Base-by-base conservation (phyloP, 2,888 invertebrate genomes). In the Mycalesis mineus region DNA sequence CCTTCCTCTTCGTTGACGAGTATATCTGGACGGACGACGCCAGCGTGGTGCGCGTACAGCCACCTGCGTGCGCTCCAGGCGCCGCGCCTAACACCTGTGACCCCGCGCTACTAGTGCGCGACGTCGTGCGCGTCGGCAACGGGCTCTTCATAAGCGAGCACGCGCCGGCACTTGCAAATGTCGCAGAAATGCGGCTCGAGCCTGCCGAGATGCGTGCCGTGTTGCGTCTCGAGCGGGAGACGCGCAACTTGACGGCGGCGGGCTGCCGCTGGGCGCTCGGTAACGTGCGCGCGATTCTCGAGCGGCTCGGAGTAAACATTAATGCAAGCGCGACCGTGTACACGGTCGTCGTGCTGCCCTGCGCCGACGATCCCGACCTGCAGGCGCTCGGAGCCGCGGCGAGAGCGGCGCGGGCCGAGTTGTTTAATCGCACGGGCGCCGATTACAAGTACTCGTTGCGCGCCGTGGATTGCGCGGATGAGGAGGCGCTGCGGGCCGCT, bases 1-100 rank as follows among this genome's bases (percentile, higher is more conserved):
- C 71, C 0, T 67, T 71, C 42, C 61, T 77, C 11, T 72, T 75
- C 50, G 49, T 74, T 17, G 76, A 76, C 64, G 72, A 71, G 54
- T 63, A 69, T 22, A 47, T 74, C 29, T 74, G 71, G 74, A 31
- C 9, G 9, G 50, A 41, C 9, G 52, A 36, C n/a, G 28, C 41
- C 28, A 50, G 41, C 53, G 57, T 57, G 53, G 53, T 49, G 44
- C 44, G 33, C 17, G 49, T 64, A n/a, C 52, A 58, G 9, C 39
- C 57, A 17, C 61, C 59, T 39, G 51, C 59, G 4, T 58, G 62
- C 41, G 29, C 17, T 11, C 13, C 28, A 36, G 33, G 22, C 39
- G 14, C 22, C 40, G 31, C 14, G 15, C 6, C 22, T 56, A 22
- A 58, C 59, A 39, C 51, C 55, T 58, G 62, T 36, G n/a, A n/a